phyloP scores from a whole-genome alignment of 2,888 invertebrate species.

The Temnothorax unifasciatus region DNA sequence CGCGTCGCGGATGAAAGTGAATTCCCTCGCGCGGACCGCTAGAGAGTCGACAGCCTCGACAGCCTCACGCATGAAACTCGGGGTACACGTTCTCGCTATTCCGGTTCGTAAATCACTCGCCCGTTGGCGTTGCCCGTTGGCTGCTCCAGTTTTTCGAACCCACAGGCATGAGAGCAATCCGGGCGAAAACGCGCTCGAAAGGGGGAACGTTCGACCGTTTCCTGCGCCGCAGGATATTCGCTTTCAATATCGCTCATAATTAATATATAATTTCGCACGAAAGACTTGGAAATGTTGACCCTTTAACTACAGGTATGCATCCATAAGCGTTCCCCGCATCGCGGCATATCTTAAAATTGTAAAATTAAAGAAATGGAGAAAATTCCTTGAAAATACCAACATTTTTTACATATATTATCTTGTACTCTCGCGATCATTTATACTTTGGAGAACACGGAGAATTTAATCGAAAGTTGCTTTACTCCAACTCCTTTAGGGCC shows the following conservation, averaged over 20 bases:
- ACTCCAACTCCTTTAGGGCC: too few relatives aligned
- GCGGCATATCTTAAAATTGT: too few relatives aligned
- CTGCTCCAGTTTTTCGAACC: constrained; percentile 73
- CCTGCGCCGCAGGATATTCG: constrained; percentile 36
- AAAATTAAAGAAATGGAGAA: neutral
- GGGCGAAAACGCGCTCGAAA: neutral
- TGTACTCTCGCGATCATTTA: neutral
- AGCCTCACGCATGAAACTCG: constrained; percentile 7
- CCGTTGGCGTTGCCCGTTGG: neutral
- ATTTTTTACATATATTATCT: neutral
- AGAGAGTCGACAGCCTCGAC: constrained; percentile 37
- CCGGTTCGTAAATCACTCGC: constrained; percentile 68
- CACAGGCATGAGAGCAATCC: constrained; percentile 29
- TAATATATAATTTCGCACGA: neutral
- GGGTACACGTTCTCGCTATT: constrained; percentile 38
- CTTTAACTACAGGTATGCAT: too few relatives aligned
- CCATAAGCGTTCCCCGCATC: too few relatives aligned
- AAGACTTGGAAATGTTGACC: neutral
- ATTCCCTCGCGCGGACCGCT: constrained; percentile 63
- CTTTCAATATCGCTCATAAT: neutral
- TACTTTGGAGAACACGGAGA: too few relatives aligned
- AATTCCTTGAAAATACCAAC: neutral
- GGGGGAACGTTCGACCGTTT: constrained; percentile 47
- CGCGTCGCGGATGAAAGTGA: constrained; percentile 74
- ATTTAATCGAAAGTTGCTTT: too few relatives aligned